Evolutionary conservation across 2,888 invertebrate species (phyloP).

Genomic region (Cylindroiulus punctatus): DNA sequence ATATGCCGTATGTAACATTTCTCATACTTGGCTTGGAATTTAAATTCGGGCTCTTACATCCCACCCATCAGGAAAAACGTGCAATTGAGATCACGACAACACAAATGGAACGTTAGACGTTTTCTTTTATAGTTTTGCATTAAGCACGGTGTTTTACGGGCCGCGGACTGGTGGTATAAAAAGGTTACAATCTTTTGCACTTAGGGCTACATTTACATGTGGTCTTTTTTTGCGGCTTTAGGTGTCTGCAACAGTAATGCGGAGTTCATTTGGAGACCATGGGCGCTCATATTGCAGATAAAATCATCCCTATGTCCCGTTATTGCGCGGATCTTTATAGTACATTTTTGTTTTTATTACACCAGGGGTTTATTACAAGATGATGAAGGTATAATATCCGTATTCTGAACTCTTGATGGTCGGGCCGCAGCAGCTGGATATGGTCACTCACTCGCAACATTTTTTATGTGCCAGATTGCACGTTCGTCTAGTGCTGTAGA

Average conservation of each 20-base stretch:
- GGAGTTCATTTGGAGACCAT: constrained; percentile 38
- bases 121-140: neutral
- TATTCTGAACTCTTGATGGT: constrained; percentile 26
- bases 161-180: neutral
- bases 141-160: neutral
- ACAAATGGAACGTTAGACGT: neutral
- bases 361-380: constrained; percentile 34
- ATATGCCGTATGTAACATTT: neutral
- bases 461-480: constrained; percentile 38
- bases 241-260: neutral
- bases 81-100: neutral
- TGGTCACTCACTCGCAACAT: constrained; percentile 38
- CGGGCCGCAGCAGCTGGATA: constrained; percentile 25
- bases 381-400: constrained; percentile 42
- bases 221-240: constrained; percentile 5
- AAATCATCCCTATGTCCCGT: constrained; percentile 33
- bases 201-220: neutral
- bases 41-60: neutral
- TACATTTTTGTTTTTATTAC: constrained; percentile 42
- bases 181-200: neutral
- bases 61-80: neutral
- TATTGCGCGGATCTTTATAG: constrained; percentile 33
- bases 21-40: neutral
- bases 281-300: constrained; percentile 12
- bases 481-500: constrained; percentile 29